A percentile compares a stretch with the other conserved stretches of the same genome.
phyloP scores from a whole-genome alignment of 2,797 vertebrate species.

The Notolabrus celidotus region DNA sequence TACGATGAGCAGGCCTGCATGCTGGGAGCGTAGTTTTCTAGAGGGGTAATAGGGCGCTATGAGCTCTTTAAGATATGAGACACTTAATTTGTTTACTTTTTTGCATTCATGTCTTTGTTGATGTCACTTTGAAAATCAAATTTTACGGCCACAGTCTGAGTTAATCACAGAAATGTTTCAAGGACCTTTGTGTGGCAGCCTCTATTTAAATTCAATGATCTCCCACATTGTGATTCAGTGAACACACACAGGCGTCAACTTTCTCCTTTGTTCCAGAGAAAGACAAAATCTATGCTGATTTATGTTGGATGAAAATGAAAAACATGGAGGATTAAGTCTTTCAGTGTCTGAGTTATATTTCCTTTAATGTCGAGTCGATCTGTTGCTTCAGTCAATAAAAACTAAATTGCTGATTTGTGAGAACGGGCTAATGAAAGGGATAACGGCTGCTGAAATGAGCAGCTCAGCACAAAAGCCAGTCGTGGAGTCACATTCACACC shows the following conservation, averaged over 20 bases:
- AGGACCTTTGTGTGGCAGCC: not conserved
- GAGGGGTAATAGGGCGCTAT: too few species aligned
- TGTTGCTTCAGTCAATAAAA: slow-evolving; percentile 17
- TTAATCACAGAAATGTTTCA: not conserved
- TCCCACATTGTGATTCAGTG: not conserved
- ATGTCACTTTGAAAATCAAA: too few species aligned
- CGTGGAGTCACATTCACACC: slow-evolving; percentile 52
- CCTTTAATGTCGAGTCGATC: slow-evolving; percentile 41
- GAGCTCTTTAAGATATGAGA: too few species aligned
- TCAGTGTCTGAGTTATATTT: slow-evolving; percentile 18
- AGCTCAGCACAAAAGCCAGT: slow-evolving; percentile 56
- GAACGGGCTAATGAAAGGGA: slow-evolving; percentile 33
- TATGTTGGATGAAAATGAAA: slow-evolving; percentile 8
- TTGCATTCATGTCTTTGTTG: too few species aligned
- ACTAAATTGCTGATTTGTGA: slow-evolving; percentile 51
- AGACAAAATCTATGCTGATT: not conserved
- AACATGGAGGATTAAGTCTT: slow-evolving; percentile 11
- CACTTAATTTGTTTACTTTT: too few species aligned
- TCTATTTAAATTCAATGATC: not conserved
- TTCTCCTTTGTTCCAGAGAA: not conserved
- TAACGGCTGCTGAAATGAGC: slow-evolving; percentile 50
- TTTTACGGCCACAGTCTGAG: too few species aligned
- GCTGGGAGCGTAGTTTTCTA: too few species aligned
- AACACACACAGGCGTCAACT: not conserved
- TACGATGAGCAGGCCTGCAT: too few species aligned